phyloP scores from a whole-genome alignment of 2,888 invertebrate genomes.

The Philereme transversata region DNA sequence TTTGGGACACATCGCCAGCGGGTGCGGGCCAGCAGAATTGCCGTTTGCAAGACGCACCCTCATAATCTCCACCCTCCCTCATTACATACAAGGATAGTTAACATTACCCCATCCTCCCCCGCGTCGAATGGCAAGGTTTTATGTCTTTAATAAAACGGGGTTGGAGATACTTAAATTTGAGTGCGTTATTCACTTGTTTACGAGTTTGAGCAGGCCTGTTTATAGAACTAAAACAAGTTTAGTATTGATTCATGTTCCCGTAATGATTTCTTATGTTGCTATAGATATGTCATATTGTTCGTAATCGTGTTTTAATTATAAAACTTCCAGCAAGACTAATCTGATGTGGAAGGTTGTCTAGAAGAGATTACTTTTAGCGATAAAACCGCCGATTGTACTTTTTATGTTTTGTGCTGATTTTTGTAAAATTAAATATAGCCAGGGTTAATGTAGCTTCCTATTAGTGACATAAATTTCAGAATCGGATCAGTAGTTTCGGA shows the following conservation, averaged over 20 bases:
- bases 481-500: too few relatives aligned
- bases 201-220: conserved; percentile 20
- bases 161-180: conserved; percentile 45
- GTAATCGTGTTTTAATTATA: too few relatives aligned
- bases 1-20: conserved; percentile 77
- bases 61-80: conserved; percentile 65
- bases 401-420: too few relatives aligned
- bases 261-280: too few relatives aligned
- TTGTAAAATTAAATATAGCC: too few relatives aligned
- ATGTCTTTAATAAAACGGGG: conserved; percentile 76
- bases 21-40: conserved; percentile 75
- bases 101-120: conserved; percentile 59
- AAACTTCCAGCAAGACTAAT: too few relatives aligned
- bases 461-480: too few relatives aligned
- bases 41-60: conserved; percentile 82
- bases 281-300: too few relatives aligned
- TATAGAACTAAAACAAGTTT: conserved; percentile 2
- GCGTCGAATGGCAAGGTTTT: conserved; percentile 66
- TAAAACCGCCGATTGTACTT: too few relatives aligned
- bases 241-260: not conserved
- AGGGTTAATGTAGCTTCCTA: too few relatives aligned
- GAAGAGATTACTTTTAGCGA: too few relatives aligned
- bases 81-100: conserved; percentile 80
- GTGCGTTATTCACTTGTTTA: conserved; percentile 38
- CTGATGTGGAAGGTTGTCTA: too few relatives aligned